Evolutionary conservation across 2,797 vertebrate species (phyloP).

Genomic region (Rhabdomys pumilio): DNA sequence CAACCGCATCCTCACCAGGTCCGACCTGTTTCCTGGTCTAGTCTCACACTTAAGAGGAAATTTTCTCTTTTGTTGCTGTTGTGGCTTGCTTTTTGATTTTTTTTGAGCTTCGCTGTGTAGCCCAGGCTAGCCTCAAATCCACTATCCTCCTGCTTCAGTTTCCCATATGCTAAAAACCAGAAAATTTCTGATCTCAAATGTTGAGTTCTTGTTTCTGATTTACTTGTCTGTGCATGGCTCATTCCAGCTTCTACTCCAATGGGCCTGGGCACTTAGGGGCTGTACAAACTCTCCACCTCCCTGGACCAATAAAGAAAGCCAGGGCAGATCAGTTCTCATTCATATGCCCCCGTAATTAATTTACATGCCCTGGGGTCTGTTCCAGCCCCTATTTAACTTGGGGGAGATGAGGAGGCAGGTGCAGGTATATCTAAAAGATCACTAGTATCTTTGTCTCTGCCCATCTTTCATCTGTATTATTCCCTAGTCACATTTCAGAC

Average conservation of each 20-base stretch:
- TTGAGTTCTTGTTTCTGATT: background rate
- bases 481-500: background rate
- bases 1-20: background rate
- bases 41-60: background rate
- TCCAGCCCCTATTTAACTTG: background rate
- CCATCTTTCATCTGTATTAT: too few relatives aligned
- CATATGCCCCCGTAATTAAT: background rate
- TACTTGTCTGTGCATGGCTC: background rate
- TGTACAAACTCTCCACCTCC: background rate
- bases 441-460: background rate
- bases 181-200: background rate
- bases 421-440: background rate
- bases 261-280: background rate
- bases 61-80: background rate
- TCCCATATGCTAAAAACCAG: background rate
- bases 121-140: background rate
- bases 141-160: background rate
- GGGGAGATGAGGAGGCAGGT: rapidly evolving
- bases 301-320: background rate
- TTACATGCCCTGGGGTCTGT: background rate
- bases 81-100: background rate
- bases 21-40: background rate
- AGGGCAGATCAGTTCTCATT: background rate
- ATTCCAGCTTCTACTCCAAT: background rate
- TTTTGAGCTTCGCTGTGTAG: background rate